These are phyloP conservation scores for Mionectes olivaceus DNA, from an alignment of 2,797 vertebrate genomes.

Conservation along the genomic window DNA sequence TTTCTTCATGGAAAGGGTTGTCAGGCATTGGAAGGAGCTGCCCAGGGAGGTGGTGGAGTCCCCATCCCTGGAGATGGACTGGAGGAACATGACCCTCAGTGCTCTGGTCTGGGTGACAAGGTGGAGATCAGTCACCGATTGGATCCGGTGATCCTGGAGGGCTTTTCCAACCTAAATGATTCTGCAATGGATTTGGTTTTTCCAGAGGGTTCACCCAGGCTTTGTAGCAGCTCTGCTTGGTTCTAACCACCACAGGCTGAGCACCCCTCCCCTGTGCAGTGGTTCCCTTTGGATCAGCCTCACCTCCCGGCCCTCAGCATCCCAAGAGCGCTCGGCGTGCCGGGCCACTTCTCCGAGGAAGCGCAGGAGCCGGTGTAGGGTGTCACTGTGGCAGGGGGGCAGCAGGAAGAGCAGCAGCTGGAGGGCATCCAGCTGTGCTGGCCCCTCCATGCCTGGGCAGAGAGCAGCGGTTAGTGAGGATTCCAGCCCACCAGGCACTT, in stretches of 20 bases:
- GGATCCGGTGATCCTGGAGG: not conserved
- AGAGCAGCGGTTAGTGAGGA: not conserved
- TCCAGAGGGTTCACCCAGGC: not conserved
- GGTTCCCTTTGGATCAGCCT: not conserved
- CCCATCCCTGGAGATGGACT: too few species aligned
- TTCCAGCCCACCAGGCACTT: not conserved
- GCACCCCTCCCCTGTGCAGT: rapidly evolving
- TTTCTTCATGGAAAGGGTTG: not conserved
- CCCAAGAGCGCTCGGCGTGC: conserved; percentile 81
- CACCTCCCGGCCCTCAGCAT: conserved; percentile 84
- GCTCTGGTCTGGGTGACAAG: too few species aligned
- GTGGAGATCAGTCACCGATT: too few species aligned
- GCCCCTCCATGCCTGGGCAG: conserved; percentile 78
- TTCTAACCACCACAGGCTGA: rapidly evolving
- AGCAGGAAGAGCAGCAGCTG: conserved; percentile 91
- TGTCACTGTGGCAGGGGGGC: conserved; percentile 92
- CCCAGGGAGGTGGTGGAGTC: not conserved
- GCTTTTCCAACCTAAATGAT: not conserved
- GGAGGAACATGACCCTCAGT: not conserved
- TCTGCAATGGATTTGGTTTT: rapidly evolving
- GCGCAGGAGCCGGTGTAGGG: conserved; percentile 87
- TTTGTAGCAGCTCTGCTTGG: not conserved
- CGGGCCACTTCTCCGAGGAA: conserved; percentile 85
- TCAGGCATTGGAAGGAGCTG: not conserved
- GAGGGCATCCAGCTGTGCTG: conserved; percentile 83